These are phyloP conservation scores for Drosophila nannoptera DNA, from an alignment of 1,140 invertebrate genomes.

Conservation along the genomic window DNA sequence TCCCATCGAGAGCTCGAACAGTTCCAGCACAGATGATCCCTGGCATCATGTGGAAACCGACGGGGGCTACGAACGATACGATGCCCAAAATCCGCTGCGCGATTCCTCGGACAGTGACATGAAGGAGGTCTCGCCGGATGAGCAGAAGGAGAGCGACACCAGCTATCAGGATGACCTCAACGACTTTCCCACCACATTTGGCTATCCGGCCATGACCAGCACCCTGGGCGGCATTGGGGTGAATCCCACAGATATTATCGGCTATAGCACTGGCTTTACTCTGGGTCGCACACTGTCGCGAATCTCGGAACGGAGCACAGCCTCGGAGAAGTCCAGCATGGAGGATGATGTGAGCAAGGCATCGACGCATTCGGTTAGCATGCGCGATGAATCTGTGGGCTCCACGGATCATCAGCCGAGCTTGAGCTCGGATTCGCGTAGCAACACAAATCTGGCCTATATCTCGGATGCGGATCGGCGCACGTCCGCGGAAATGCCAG, in stretches of 20 bases:
- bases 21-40: conserved; percentile 89
- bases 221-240: conserved; percentile 80
- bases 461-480: conserved; percentile 87
- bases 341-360: conserved; percentile 92
- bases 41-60: conserved; percentile 88
- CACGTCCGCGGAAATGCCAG: conserved; percentile 89
- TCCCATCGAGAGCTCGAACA: conserved; percentile 88
- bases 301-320: conserved; percentile 92
- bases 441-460: conserved; percentile 84
- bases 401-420: conserved; percentile 92
- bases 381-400: conserved; percentile 89
- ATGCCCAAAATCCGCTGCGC: conserved; percentile 78
- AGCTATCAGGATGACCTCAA: conserved; percentile 86
- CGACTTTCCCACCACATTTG: conserved; percentile 86
- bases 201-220: conserved; percentile 82
- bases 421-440: conserved; percentile 88
- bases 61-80: conserved; percentile 81
- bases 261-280: conserved; percentile 85
- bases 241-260: conserved; percentile 84
- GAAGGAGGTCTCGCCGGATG: conserved; percentile 73
- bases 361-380: conserved; percentile 86
- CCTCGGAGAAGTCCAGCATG: conserved; percentile 88
- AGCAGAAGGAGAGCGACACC: conserved; percentile 79
- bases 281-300: conserved; percentile 87
- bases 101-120: conserved; percentile 78